Conservation (phyloP, 1,140 invertebrate genomes). For the Aphis gossypii region DNA sequence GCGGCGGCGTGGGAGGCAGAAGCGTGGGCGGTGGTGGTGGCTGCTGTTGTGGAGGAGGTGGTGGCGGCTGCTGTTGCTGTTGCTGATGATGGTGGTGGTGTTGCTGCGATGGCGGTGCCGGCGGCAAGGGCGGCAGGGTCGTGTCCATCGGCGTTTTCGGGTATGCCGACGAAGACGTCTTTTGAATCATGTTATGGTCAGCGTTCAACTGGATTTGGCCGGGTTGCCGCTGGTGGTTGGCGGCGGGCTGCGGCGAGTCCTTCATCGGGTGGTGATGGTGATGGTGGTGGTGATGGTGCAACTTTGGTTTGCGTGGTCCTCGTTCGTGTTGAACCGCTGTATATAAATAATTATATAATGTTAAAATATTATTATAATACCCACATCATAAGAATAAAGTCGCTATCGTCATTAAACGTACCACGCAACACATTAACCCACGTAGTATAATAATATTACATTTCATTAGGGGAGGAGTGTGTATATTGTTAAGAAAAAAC, state of each 20-base stretch:
- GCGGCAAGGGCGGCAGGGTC: neutral
- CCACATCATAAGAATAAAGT: neutral
- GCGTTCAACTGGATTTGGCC: neutral
- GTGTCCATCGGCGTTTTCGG: constrained; percentile 36
- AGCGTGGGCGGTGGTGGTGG: constrained; percentile 62
- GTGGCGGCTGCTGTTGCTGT: constrained; percentile 61
- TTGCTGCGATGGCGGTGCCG: neutral
- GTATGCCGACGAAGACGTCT: neutral
- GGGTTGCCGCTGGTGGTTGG: neutral
- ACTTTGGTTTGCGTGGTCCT: constrained; percentile 90
- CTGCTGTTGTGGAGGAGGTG: constrained; percentile 60
- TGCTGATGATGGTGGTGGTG: constrained; percentile 59
- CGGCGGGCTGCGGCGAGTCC: neutral
- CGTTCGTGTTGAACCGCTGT: constrained; percentile 97
- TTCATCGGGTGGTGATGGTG: constrained; percentile 43
- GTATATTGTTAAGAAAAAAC: neutral
- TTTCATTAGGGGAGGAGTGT: neutral
- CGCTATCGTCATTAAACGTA: neutral
- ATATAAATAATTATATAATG: neutral
- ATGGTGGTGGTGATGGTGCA: constrained; percentile 64
- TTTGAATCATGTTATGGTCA: constrained; percentile 33
- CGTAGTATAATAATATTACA: neutral
- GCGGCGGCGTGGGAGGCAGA: constrained; percentile 62
- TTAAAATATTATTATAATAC: neutral
- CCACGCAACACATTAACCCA: neutral